Conservation (phyloP, 2,888 invertebrate species). For the Scotopteryx bipunctaria region DNA sequence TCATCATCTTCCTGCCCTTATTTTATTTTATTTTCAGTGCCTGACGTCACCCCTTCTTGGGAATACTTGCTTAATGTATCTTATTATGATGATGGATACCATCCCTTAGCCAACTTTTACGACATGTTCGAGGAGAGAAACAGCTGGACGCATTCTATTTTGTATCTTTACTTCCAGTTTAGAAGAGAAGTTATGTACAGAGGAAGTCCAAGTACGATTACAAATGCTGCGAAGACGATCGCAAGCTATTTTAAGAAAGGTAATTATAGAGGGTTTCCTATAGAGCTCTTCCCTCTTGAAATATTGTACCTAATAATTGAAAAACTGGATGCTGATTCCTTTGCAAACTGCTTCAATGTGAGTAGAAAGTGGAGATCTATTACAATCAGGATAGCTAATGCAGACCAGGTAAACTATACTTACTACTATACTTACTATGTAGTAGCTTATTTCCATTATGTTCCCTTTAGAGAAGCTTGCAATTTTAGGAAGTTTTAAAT, state of each 20-base stretch:
- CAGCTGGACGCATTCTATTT: too few species aligned
- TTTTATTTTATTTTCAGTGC: too few species aligned
- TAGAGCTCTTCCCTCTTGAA: slow-evolving; percentile 19
- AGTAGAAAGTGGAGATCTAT: slow-evolving; percentile 12
- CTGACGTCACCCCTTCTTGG: too few species aligned
- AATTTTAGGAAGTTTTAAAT: too few species aligned
- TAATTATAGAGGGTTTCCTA: not conserved
- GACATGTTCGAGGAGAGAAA: too few species aligned
- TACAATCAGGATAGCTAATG: slow-evolving; percentile 1
- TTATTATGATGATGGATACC: too few species aligned
- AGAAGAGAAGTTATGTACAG: too few species aligned
- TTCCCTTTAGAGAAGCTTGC: too few species aligned
- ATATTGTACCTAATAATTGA: slow-evolving; percentile 11
- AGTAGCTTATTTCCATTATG: not conserved
- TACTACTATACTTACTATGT: not conserved
- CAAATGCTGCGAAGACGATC: not conserved
- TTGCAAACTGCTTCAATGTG: slow-evolving; percentile 9
- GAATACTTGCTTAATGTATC: too few species aligned
- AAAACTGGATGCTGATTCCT: slow-evolving; percentile 4
- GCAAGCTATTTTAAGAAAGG: not conserved
- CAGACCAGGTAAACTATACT: slow-evolving; percentile 10
- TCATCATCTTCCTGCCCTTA: too few species aligned
- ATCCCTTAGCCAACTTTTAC: too few species aligned
- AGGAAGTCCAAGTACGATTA: not conserved
- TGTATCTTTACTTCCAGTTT: too few species aligned